These are phyloP conservation scores for Anticlea derivata DNA, from an alignment of 2,888 invertebrate species.

Conservation along the genomic window DNA sequence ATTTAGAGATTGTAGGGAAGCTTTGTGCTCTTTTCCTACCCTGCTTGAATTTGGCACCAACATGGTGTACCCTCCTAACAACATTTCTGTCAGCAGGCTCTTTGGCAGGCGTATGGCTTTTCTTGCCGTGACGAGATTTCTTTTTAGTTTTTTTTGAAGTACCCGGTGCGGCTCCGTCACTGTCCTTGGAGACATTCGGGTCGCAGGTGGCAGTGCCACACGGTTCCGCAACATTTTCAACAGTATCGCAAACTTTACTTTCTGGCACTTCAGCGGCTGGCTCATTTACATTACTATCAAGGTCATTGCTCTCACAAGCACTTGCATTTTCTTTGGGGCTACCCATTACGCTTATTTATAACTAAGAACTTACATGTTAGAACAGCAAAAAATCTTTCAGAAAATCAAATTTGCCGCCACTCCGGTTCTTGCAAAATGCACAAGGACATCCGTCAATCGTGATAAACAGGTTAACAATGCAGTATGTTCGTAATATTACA, in stretches of 20 bases:
- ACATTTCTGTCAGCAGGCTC: slow-evolving; percentile 68
- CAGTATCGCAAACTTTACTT: slow-evolving; percentile 56
- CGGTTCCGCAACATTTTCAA: slow-evolving; percentile 53
- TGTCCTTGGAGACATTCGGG: slow-evolving; percentile 62
- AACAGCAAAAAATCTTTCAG: slow-evolving; percentile 46
- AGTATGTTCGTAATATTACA: slow-evolving; percentile 49
- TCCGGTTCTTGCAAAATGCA: slow-evolving; percentile 73
- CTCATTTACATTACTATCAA: slow-evolving; percentile 55
- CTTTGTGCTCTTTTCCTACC: slow-evolving; percentile 87
- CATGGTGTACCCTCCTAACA: slow-evolving; percentile 70
- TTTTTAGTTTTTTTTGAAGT: slow-evolving; percentile 72
- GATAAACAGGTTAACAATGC: slow-evolving; percentile 79
- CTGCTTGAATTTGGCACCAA: slow-evolving; percentile 75
- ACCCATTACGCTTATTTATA: slow-evolving; percentile 62
- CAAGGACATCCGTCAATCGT: slow-evolving; percentile 81
- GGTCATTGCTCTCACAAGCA: slow-evolving; percentile 53
- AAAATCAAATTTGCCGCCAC: slow-evolving; percentile 81
- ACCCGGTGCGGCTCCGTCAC: slow-evolving; percentile 51
- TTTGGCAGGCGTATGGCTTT: slow-evolving; percentile 67
- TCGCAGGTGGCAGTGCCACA: slow-evolving; percentile 52
- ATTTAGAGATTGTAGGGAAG: slow-evolving; percentile 88
- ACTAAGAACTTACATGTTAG: slow-evolving; percentile 54
- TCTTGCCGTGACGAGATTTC: slow-evolving; percentile 75
- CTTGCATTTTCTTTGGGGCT: slow-evolving; percentile 67
- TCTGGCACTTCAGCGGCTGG: slow-evolving; percentile 61